Percentiles rank a stretch among this genome's conserved stretches.
phyloP scores from a whole-genome alignment of 2,888 invertebrate species.

The Crepidodera aurea region DNA sequence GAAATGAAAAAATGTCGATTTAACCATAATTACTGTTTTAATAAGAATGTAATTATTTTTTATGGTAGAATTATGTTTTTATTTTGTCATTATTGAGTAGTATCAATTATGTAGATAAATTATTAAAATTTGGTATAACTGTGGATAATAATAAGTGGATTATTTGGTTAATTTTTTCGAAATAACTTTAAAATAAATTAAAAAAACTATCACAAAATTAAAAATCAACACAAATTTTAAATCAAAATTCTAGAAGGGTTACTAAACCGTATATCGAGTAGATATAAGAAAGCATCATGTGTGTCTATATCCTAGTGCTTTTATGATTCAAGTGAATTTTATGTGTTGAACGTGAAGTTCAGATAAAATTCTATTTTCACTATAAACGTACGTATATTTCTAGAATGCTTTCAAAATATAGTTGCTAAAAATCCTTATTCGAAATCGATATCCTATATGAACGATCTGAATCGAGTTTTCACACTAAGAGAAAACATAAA shows the following conservation, averaged over 20 bases:
- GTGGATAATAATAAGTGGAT: no score
- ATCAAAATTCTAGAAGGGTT: not conserved
- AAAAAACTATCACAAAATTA: no score
- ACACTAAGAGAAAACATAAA: no score
- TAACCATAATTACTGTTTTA: no score
- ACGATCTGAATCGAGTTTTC: not conserved
- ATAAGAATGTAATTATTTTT: no score
- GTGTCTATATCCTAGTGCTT: constrained; percentile 28
- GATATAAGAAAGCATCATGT: constrained; percentile 1
- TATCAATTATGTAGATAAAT: no score
- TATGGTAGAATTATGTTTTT: no score
- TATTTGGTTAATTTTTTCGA: no score
- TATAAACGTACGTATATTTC: constrained; percentile 25
- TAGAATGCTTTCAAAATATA: constrained; percentile 16
- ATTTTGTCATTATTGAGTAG: no score
- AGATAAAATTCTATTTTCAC: constrained; percentile 38
- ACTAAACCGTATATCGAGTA: not conserved
- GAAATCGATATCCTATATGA: not conserved
- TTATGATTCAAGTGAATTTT: constrained; percentile 38
- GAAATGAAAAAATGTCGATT: no score
- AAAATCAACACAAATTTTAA: not conserved
- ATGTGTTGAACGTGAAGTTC: constrained; percentile 36
- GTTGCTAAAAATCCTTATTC: constrained; percentile 15
- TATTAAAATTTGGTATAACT: no score
- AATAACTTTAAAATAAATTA: no score